Percentiles rank a stretch among this genome's conserved stretches.
phyloP scores from a whole-genome alignment of 2,113 vertebrate species.

The Caretta caretta region DNA sequence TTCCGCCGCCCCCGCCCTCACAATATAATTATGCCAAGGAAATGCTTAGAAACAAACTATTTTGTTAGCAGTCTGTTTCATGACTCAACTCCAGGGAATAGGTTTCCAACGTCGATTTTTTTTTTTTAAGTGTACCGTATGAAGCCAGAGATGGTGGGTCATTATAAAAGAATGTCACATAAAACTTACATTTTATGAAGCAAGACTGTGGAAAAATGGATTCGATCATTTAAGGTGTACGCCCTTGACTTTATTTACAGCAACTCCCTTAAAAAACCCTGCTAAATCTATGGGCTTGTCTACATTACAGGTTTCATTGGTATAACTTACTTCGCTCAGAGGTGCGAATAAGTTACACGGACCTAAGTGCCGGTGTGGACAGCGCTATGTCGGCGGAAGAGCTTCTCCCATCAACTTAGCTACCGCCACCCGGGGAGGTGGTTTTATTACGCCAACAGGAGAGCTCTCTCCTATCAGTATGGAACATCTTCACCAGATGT shows the following conservation, averaged over 20 bases:
- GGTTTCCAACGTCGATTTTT: neutral
- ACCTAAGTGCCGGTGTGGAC: neutral
- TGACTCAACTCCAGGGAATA: neutral
- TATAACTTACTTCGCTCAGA: neutral
- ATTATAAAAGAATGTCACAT: neutral
- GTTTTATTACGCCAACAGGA: neutral
- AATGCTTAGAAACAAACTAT: neutral
- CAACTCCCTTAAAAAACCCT: neutral
- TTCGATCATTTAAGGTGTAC: constrained; percentile 3
- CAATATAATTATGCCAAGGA: neutral
- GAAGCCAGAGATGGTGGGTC: neutral
- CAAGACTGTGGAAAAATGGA: constrained; percentile 2
- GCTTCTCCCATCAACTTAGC: neutral
- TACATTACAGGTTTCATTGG: neutral
- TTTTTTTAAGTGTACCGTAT: neutral
- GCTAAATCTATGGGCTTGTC: neutral
- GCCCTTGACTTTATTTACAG: neutral
- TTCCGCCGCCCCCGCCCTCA: neutral
- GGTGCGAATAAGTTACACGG: neutral
- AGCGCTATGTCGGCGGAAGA: neutral
- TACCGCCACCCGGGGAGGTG: neutral
- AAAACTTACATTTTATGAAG: neutral
- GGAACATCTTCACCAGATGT: neutral
- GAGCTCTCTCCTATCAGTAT: neutral
- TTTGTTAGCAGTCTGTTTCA: constrained; percentile 20